Percentiles rank a stretch among this genome's conserved stretches.
Conservation (phyloP, 2,797 vertebrate genomes). For the Sebastes hubbsi region DNA sequence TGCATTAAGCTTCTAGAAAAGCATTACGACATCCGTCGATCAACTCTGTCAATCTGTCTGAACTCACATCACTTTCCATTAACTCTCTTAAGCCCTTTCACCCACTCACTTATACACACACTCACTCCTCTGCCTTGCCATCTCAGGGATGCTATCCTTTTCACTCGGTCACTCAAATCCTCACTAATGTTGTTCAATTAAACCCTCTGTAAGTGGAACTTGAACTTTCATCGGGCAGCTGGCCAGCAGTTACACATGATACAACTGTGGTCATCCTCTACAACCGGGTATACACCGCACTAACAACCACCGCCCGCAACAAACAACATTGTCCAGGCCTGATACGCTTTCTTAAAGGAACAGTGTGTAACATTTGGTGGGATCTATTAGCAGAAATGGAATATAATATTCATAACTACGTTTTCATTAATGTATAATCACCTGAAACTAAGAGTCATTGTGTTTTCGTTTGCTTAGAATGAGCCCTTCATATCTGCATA, state of each 20-base stretch:
- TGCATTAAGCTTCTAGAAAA: slow-evolving; percentile 49
- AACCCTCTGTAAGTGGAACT: slow-evolving; percentile 45
- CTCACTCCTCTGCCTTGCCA: not conserved
- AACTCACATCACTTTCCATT: slow-evolving; percentile 65
- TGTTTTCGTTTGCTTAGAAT: too few species aligned
- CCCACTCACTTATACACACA: not conserved
- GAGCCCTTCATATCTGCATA: too few species aligned
- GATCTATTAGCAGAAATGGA: too few species aligned
- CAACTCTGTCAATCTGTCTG: slow-evolving; percentile 65
- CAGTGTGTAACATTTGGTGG: too few species aligned
- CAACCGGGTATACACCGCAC: not conserved
- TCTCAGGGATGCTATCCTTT: slow-evolving; percentile 38
- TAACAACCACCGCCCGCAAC: slow-evolving; percentile 2
- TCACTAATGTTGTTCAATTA: slow-evolving; percentile 54
- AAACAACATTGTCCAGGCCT: slow-evolving; percentile 16
- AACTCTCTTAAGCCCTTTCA: slow-evolving; percentile 57
- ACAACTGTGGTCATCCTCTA: slow-evolving; percentile 15
- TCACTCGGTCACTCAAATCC: slow-evolving; percentile 52
- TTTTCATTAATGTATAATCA: too few species aligned
- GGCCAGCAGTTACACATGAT: slow-evolving; percentile 27
- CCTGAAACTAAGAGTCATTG: too few species aligned
- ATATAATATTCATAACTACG: too few species aligned
- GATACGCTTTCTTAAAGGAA: not conserved
- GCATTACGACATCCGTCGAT: slow-evolving; percentile 64
- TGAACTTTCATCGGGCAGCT: slow-evolving; percentile 55